These are phyloP conservation scores for Rhopalosiphum padi DNA, from an alignment of 1,140 invertebrate species.

Conservation along the genomic window DNA sequence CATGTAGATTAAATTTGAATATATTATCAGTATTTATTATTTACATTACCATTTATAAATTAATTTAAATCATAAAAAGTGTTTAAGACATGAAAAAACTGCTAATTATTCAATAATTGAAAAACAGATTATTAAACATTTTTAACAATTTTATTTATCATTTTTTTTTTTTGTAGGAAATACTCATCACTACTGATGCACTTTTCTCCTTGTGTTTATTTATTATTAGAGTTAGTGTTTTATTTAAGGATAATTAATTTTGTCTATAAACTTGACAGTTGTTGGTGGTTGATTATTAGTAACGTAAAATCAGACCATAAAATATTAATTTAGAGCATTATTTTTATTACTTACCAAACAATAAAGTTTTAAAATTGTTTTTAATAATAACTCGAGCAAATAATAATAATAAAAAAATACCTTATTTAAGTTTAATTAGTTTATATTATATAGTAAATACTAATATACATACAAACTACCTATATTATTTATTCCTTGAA, in stretches of 20 bases:
- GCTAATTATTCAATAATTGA: not conserved
- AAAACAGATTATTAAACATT: not conserved
- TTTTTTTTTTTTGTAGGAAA: not conserved
- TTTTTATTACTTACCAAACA: not conserved
- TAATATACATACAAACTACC: not conserved
- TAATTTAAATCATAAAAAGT: not conserved
- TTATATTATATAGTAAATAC: not conserved
- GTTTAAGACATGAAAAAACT: not conserved
- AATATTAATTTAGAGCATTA: not conserved
- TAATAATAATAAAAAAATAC: not conserved
- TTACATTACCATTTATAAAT: not conserved
- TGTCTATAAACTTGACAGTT: not conserved
- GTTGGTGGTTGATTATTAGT: not conserved
- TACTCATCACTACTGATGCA: not conserved
- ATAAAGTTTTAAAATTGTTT: not conserved
- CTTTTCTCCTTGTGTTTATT: not conserved
- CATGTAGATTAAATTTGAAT: not conserved
- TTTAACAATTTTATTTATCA: not conserved
- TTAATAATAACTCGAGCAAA: not conserved
- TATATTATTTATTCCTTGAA: not conserved
- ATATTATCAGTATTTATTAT: not conserved
- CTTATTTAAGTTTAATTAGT: not conserved
- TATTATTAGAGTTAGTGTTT: not conserved
- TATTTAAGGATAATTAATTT: not conserved
- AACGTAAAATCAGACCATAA: not conserved